Evolutionary conservation across 2,113 vertebrate species (phyloP).

Genomic region (Mystacornis crossleyi): DNA sequence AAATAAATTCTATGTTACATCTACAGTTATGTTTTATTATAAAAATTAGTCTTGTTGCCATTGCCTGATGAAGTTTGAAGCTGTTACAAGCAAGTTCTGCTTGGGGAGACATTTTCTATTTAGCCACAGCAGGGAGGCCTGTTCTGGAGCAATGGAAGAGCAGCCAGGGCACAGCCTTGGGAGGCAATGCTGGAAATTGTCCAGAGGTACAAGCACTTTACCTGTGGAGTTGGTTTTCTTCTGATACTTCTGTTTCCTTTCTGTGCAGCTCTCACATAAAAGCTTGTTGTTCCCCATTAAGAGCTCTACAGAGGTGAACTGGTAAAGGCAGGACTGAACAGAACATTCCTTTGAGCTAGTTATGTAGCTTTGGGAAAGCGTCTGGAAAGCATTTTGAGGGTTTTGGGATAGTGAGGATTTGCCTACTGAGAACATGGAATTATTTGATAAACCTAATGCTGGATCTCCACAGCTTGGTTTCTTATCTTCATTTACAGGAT

Average conservation of each 20-base stretch:
- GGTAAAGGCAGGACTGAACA: slow-evolving; percentile 95
- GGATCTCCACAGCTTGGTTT: slow-evolving; percentile 3
- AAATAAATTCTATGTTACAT: neutral
- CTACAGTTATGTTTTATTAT: neutral
- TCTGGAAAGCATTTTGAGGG: slow-evolving; percentile 90
- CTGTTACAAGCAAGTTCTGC: neutral
- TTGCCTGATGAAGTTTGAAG: neutral
- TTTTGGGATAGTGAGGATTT: slow-evolving; percentile 30
- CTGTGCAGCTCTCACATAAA: slow-evolving; percentile 92
- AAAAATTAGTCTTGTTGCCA: neutral
- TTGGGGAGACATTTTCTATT: neutral
- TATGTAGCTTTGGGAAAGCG: slow-evolving; percentile 89
- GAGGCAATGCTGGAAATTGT: neutral
- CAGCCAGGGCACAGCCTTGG: neutral
- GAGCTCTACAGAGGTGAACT: slow-evolving; percentile 94
- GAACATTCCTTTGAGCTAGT: slow-evolving; percentile 97
- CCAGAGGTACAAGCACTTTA: slow-evolving; percentile 19
- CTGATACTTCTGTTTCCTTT: slow-evolving; percentile 81
- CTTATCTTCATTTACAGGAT: slow-evolving; percentile 62
- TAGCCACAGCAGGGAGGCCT: neutral
- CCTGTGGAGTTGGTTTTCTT: slow-evolving; percentile 80
- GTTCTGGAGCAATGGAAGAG: neutral
- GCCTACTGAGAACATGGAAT: slow-evolving; percentile 48
- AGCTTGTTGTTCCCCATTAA: slow-evolving; percentile 99
- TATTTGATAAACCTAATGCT: slow-evolving; percentile 22